Evolutionary conservation across 2,113 vertebrate species (phyloP), one percentile per base, ranked within the genome.

Genomic region (Pampusana beccarii): DNA sequence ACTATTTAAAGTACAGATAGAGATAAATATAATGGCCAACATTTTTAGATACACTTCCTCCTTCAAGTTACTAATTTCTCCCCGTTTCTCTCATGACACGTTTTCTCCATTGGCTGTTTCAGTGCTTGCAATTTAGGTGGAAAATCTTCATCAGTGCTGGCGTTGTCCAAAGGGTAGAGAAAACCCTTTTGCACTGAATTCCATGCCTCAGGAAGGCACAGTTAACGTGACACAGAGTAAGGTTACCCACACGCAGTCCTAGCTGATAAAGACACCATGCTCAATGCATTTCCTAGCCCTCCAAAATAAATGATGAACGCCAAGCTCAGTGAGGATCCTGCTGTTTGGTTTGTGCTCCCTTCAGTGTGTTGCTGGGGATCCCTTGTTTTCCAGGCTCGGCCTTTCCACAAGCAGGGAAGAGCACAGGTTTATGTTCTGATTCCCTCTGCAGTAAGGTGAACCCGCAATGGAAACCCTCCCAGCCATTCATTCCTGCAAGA

Each of bases 31-130:
- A 25, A 69, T 1, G 9, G 26, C 15, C n/a, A 86, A 16, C 20
- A 4, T 38, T 65, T 60, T 18, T 40, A 72, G 42, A 17, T 12
- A 53, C 1, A 2, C 5, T 38, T 64, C 28, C 66, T 54, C 53
- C 57, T 60, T 18, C 20, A 46, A 23, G 58, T 46, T n/a, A 33
- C 13, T 50, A 0, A 0, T 23, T 40, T 31, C 29, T 33, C 7
- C 15, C 42, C 28, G 7, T 20, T 53, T 69, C 33, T 92, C n/a
- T 28, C 34, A 62, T 5, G 29, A 23, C 20, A 18, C 0, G 0
- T 16, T 58, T 38, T 57, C 20, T 36, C 50, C 31, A 10, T 0
- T 0, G 0, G 34, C 57, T 71, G 29, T 48, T 75, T 46, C 40
- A 19, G 15, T 2, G 13, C 11, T 29, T 34, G 25, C 33, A 57